A percentile compares a stretch with the other conserved stretches of the same genome.
These are phyloP conservation scores for Rhincodon typus DNA, from an alignment of 2,797 vertebrate genomes.

Conservation along the genomic window DNA sequence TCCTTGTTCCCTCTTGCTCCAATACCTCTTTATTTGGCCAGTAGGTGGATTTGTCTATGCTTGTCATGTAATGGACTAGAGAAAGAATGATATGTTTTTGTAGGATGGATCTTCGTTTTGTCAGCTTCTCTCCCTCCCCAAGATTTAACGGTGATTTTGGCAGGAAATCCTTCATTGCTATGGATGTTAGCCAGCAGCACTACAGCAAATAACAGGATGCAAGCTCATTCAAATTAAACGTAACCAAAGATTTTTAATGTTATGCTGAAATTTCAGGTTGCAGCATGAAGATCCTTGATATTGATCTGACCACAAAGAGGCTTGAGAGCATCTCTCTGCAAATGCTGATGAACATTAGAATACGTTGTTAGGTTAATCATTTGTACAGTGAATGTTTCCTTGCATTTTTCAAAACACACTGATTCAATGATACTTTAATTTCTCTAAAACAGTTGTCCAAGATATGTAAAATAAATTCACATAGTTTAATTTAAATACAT, in stretches of 20 bases:
- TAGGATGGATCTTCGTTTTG: neutral
- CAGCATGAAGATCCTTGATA: neutral
- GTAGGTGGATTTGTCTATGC: neutral
- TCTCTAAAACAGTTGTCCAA: neutral
- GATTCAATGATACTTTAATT: neutral
- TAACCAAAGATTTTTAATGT: no score
- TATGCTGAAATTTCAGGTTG: neutral
- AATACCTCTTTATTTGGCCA: neutral
- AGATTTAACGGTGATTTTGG: neutral
- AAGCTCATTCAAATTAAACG: conserved; percentile 14
- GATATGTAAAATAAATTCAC: neutral
- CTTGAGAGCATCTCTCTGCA: neutral
- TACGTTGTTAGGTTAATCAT: neutral
- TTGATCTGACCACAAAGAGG: conserved; percentile 6
- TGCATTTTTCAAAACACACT: neutral
- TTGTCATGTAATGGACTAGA: neutral
- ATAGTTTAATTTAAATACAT: neutral
- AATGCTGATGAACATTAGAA: neutral
- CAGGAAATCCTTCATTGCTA: neutral
- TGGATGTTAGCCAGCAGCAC: neutral
- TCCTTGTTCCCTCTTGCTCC: neutral
- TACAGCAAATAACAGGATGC: neutral
- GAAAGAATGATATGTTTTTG: neutral
- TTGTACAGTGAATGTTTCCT: neutral
- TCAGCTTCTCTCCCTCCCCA: neutral